Base-by-base conservation (phyloP, 2,797 vertebrate genomes). In the Saxicola maurus region DNA sequence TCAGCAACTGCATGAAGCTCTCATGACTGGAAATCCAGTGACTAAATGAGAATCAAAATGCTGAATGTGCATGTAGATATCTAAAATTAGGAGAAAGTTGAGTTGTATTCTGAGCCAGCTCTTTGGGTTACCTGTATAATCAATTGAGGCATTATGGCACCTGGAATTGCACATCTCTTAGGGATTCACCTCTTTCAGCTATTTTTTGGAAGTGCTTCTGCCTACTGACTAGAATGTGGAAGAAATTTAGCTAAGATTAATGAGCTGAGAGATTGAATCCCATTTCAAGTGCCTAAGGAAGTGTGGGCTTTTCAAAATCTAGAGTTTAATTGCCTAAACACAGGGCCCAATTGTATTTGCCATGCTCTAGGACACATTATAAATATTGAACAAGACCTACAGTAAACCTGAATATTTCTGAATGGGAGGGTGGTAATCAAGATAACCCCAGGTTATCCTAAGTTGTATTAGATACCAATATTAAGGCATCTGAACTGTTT, bases 141-240 rank as follows among this genome's bases (percentile, higher is more conserved):
- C 18, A 57, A 6, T 13, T 27, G 21, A 61, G 21, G 43, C n/a
- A 53, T 76, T 49, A 21, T 45, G 25, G 13, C 3, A 13, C 40
- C 21, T 61, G 38, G 7, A 8, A 7, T 17, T 60, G 27, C 13
- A 72, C 7, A 3, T 62, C 7, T 66, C 28, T 56, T 56, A 52
- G n/a, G 7, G 33, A 38, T 56, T 37, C 4, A 43, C 1, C 5
- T 48, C 11, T 52, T 78, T 31, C 30, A 55, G 10, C 0, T 1
- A 30, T 17, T 40, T 17, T 33, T 60, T 64, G 21, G 19, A 84
- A 87, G 19, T 55, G 13, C 9, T 51, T 68, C 33, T 73, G 11
- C 17, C 14, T 60, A 11, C n/a, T 52, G 42, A 59, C 25, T 13
- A 46, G 8, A 68, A 55, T 8, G 30, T 49, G 35, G 31, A 62